Base-by-base conservation (phyloP, 2,797 vertebrate genomes). In the Crotalus adamanteus region DNA sequence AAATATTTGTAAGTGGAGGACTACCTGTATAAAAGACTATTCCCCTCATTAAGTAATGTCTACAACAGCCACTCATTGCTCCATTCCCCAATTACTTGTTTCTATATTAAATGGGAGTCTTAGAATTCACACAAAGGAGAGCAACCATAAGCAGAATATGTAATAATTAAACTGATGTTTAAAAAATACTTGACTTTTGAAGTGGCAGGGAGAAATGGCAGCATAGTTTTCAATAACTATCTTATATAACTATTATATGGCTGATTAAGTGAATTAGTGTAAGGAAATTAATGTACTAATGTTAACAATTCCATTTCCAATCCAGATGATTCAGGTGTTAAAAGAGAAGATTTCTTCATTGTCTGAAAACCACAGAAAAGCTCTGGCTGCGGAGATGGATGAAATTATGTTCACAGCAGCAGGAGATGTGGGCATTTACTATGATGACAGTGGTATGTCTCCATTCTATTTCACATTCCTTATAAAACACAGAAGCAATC, bases 351-450 rank as follows among this genome's bases (percentile, higher is more conserved):
- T 98, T 92, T 96, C 94, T 87, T 95, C 96, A 56, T 96, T 99
- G 89, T 97, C 99, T 42, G 95, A 97, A 61, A 98, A 92, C 96
- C 97, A 98, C 97, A 98, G 98, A 97, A 97, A 96, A 91, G 99
- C 99, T 0, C 98, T 99, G 86, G 98, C 97, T 90, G 99, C 98
- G 47, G 98, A 98, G 4, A 94, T 98, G 3, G 98, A 98, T 89
- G 98, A 99, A 57, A 98, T 99, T 92, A 98, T 99, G 97, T 98
- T 98, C 95, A 97, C 97, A 0, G 98, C 97, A 8, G 96, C 98
- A 61, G 98, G 98, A 88, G 98, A 99, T 63, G 98, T 99, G 94
- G 98, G 98, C 57, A 98, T 99, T 97, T 98, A 98, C 97, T 99
- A 98, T 31, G 98, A 99, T 89, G 98, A 99, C 90, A 97, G 98